Base-by-base conservation (phyloP, 1,140 invertebrate species). In the Eumaeus atala region DNA sequence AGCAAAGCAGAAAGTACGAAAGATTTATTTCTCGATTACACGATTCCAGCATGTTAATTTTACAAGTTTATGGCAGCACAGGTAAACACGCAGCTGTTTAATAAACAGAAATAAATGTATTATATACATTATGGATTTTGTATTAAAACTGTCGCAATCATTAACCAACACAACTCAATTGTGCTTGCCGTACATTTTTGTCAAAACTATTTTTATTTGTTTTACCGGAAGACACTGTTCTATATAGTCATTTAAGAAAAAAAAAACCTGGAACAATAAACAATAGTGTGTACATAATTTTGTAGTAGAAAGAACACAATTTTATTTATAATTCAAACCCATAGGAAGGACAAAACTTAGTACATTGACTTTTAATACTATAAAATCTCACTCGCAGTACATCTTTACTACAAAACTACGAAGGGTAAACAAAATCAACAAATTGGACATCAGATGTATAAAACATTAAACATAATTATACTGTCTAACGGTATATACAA, bases 41-140 rank as follows among this genome's bases (percentile, higher is more conserved):
- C n/a, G n/a, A n/a, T n/a, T n/a, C n/a, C 21, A 47, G 28, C 16
- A 42, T 42, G 51, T 10, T 8, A 33, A 54, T 21, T 54, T n/a
- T 47, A 11, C 14, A 21, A 17, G 14, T 14, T 35, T 35, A 51
- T 21, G 12, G 50, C 28, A 9, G 7, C 11, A 58, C 35, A 61
- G 16, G 40, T 44, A 44, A 44, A 16, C 16, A 44, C 40, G 40
- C 40, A 44, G 40, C 40, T 44, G 40, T 44, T 16, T 16, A 44
- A 44, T 44, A 44, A 16, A 44, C 40, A 44, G 40, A 44, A 44
- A 44, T 44, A 44, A 44, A 44, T 44, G 40, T 44, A 44, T 44
- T 44, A 16, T 44, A 14, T 44, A 44, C 40, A 44, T 16, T 44
- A 16, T 16, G 40, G 40, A 44, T 14, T 28, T 28, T 44, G 40